These are phyloP conservation scores for Nephrotoma flavescens DNA, from an alignment of 2,888 invertebrate species.

Conservation along the genomic window DNA sequence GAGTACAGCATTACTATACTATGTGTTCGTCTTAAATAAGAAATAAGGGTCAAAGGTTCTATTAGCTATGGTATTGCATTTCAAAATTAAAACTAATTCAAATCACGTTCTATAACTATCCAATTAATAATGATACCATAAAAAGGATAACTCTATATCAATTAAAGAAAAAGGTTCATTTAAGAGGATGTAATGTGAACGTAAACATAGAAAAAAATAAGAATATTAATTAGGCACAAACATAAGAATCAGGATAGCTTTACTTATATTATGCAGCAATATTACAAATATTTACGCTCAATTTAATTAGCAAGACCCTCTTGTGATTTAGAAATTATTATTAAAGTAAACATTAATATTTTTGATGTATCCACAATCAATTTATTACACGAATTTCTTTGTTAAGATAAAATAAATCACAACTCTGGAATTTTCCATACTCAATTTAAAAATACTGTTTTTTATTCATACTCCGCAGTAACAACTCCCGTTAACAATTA, in stretches of 20 bases:
- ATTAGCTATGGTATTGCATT: neutral
- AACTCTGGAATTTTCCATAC: too few species aligned
- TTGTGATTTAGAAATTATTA: too few species aligned
- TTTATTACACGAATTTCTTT: too few species aligned
- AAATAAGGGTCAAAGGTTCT: neutral
- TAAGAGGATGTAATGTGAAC: neutral
- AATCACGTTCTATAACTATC: neutral
- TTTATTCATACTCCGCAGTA: too few species aligned
- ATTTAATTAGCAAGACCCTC: too few species aligned
- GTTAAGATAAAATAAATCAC: too few species aligned
- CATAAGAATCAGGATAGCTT: neutral
- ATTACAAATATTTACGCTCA: too few species aligned
- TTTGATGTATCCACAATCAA: too few species aligned
- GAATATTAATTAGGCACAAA: neutral
- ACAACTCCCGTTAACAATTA: too few species aligned
- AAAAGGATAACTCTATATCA: neutral
- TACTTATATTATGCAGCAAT: too few species aligned
- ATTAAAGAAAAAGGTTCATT: neutral
- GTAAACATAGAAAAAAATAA: neutral
- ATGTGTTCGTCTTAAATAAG: neutral
- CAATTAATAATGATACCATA: neutral
- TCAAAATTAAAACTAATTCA: neutral
- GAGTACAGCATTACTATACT: neutral
- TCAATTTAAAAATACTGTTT: too few species aligned
- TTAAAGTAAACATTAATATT: too few species aligned